Conservation (phyloP, 2,888 invertebrate species). For the Teleogryllus oceanicus region DNA sequence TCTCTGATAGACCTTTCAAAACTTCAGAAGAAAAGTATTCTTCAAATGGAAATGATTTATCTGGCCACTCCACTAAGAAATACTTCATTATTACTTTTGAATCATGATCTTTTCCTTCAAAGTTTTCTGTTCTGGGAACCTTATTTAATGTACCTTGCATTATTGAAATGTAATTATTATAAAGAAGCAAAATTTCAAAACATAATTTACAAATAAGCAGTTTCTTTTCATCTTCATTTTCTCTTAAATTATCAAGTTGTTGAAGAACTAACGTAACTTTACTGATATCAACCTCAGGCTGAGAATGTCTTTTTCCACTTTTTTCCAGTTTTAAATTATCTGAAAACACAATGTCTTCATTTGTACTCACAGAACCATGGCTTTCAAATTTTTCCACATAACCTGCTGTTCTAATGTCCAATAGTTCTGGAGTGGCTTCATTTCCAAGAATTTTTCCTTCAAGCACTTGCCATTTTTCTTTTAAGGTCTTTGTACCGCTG, state of each 20-base stretch:
- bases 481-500: conserved; percentile 54
- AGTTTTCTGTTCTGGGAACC: not conserved
- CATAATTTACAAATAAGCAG: not conserved
- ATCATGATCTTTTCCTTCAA: not conserved
- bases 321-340: not conserved
- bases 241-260: not conserved
- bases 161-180: not conserved
- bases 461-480: conserved; percentile 56
- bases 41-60: conserved; percentile 40
- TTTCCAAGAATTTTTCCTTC: conserved; percentile 45
- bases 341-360: conserved; percentile 19
- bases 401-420: conserved; percentile 34
- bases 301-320: not conserved
- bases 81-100: not conserved
- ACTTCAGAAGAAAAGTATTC: conserved; percentile 39
- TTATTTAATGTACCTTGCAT: not conserved
- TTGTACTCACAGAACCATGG: not conserved
- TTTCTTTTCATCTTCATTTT: not conserved
- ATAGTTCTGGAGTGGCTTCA: conserved; percentile 32
- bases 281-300: not conserved
- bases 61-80: not conserved
- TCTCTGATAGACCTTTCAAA: conserved; percentile 37
- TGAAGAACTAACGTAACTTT: not conserved
- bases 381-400: conserved; percentile 20
- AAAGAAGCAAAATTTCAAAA: not conserved